phyloP scores from a whole-genome alignment of 53 echinoderm and acorn worm species.

The Glandiceps talaboti region DNA sequence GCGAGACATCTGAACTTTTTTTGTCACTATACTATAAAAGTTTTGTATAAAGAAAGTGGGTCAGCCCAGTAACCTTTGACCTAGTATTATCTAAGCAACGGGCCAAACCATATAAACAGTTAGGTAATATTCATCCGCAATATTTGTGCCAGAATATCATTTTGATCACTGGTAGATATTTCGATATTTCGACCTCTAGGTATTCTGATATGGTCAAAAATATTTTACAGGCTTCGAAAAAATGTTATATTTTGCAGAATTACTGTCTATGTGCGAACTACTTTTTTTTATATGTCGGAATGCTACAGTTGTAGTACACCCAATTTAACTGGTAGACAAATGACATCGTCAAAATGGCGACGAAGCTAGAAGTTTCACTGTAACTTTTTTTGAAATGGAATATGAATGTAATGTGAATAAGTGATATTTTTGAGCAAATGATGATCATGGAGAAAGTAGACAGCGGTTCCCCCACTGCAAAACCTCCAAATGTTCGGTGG shows the following conservation, averaged over 20 bases:
- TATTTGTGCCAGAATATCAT: not conserved
- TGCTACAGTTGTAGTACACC: not conserved
- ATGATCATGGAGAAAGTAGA: not conserved
- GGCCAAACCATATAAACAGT: not conserved
- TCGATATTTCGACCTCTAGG: no score
- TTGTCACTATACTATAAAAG: no score
- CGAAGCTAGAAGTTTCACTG: not conserved
- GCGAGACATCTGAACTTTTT: no score
- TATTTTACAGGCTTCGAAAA: no score
- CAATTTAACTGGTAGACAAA: not conserved
- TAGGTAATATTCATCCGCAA: not conserved
- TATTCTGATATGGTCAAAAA: no score
- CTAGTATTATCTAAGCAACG: no score
- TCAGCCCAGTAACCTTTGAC: no score
- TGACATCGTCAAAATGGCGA: not conserved
- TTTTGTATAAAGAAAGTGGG: no score
- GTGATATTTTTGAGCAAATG: not conserved
- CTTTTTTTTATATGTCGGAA: no score
- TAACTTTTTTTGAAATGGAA: not conserved
- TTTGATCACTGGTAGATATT: no score
- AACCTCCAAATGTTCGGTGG: slow-evolving; percentile 27
- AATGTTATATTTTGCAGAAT: no score
- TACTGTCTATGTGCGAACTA: no score
- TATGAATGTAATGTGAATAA: not conserved
- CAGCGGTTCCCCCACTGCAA: not conserved